phyloP scores from a whole-genome alignment of 92 coral and sea anemone species.

The Paramuricea clavata region DNA sequence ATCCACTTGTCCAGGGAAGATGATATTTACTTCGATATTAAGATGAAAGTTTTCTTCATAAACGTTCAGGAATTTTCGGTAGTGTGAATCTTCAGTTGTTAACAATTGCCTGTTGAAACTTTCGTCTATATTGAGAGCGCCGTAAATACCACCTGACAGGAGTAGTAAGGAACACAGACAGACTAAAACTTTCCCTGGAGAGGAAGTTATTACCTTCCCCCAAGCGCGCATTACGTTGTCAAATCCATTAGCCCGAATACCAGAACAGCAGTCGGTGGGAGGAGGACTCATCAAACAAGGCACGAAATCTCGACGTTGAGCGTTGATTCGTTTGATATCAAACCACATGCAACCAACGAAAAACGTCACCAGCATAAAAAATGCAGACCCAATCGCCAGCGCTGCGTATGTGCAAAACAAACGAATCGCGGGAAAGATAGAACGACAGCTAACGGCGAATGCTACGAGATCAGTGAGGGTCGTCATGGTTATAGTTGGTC shows the following conservation, averaged over 20 bases:
- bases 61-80: constrained; percentile 23
- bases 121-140: constrained; percentile 65
- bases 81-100: constrained; percentile 18
- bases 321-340: constrained; percentile 75
- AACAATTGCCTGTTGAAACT: constrained; percentile 52
- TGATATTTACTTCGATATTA: constrained; percentile 40
- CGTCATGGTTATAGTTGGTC: constrained; percentile 94
- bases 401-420: constrained; percentile 81
- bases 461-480: constrained; percentile 87
- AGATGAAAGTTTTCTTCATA: constrained; percentile 46
- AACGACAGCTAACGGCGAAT: constrained; percentile 85
- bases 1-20: constrained; percentile 34
- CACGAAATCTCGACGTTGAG: constrained; percentile 69
- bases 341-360: constrained; percentile 76
- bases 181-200: constrained; percentile 59
- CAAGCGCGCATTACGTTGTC: constrained; percentile 70
- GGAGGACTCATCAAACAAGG: constrained; percentile 61
- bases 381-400: constrained; percentile 64
- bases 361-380: constrained; percentile 71
- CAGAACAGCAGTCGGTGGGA: not conserved
- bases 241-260: constrained; percentile 34
- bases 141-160: constrained; percentile 67
- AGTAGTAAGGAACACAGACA: constrained; percentile 63
- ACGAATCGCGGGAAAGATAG: constrained; percentile 78
- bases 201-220: constrained; percentile 64